Conservation (phyloP, 2,113 vertebrate species). For the Anolis sagrei region DNA sequence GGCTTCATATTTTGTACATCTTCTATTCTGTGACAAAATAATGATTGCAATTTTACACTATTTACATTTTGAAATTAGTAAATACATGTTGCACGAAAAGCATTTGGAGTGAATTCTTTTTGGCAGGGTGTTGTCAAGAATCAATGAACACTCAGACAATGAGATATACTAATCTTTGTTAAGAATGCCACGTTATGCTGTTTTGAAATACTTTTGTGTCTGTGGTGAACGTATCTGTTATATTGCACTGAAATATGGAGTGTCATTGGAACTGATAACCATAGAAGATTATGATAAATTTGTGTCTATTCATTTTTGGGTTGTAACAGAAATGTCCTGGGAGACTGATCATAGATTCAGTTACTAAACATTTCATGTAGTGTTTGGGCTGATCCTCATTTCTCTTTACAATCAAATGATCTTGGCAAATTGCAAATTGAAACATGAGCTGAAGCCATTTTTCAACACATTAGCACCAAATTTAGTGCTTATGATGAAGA, state of each 20-base stretch:
- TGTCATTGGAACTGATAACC: background rate
- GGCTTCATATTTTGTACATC: background rate
- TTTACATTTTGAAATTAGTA: constrained; percentile 18
- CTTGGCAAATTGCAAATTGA: constrained; percentile 26
- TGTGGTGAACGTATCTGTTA: background rate
- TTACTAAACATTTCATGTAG: constrained; percentile 21
- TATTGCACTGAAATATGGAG: background rate
- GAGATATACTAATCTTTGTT: background rate
- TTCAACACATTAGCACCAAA: constrained; percentile 27
- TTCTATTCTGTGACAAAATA: background rate
- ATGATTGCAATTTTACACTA: background rate
- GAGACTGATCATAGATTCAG: constrained; percentile 21
- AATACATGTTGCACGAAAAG: background rate
- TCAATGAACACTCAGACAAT: background rate
- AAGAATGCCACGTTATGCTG: background rate
- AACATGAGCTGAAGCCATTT: constrained; percentile 9
- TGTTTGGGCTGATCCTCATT: background rate
- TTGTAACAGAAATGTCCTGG: constrained; percentile 7
- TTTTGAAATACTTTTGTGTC: background rate
- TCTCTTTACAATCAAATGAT: constrained; percentile 16
- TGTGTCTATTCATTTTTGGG: background rate
- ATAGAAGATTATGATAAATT: background rate
- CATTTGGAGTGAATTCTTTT: background rate
- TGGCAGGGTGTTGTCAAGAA: background rate
- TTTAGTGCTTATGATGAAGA: constrained; percentile 23